phyloP scores from a whole-genome alignment of 2,888 invertebrate species.

The Plebejus argus region DNA sequence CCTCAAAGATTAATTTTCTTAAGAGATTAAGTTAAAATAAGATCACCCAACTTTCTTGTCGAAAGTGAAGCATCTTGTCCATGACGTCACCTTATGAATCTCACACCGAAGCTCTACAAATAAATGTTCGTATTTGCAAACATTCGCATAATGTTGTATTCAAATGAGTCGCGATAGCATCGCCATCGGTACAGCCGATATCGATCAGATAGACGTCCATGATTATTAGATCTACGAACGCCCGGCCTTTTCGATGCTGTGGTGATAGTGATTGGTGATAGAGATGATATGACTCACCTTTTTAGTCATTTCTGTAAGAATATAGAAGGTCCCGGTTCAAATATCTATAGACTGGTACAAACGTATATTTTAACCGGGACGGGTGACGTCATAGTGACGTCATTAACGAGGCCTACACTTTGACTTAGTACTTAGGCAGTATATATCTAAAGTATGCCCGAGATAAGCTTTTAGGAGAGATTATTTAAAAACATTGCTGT shows the following conservation, averaged over 20 bases:
- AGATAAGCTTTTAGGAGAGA: no score
- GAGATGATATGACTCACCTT: neutral
- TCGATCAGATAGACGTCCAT: slow-evolving; percentile 1
- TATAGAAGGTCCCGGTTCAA: neutral
- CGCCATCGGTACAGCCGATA: slow-evolving; percentile 7
- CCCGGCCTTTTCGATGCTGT: slow-evolving; percentile 24
- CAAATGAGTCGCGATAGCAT: neutral
- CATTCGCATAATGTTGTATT: neutral
- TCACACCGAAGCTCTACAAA: neutral
- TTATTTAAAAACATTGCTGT: no score
- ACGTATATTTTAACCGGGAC: no score
- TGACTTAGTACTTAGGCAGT: no score
- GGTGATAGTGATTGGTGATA: neutral
- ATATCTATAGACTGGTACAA: neutral
- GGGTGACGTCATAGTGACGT: no score
- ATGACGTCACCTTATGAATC: neutral
- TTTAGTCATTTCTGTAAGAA: neutral
- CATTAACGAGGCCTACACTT: no score
- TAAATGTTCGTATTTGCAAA: neutral
- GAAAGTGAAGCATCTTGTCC: neutral
- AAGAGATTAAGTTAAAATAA: no score
- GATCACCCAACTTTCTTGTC: neutral
- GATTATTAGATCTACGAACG: slow-evolving; percentile 24
- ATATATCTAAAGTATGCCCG: no score
- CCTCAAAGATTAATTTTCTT: no score